phyloP scores from a whole-genome alignment of 2,888 invertebrate genomes.

The Synanthedon andrenaeformis region DNA sequence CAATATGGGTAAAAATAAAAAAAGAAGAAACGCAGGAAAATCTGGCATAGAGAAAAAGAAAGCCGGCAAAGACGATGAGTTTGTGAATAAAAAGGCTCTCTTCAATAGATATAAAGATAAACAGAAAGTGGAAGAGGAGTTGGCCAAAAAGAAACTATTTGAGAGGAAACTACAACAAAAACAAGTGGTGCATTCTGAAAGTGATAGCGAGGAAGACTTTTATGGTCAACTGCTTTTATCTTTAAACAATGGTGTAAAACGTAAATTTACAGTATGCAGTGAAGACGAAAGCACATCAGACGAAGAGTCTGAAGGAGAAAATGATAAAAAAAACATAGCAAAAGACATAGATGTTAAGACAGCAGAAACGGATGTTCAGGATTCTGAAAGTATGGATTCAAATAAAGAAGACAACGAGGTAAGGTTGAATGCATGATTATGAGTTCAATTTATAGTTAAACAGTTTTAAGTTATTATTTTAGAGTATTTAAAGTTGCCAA shows the following conservation, averaged over 20 bases:
- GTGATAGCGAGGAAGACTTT: conserved; percentile 62
- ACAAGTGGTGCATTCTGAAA: conserved; percentile 55
- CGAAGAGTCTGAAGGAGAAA: conserved; percentile 2
- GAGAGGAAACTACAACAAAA: conserved; percentile 41
- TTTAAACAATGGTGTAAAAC: conserved; percentile 34
- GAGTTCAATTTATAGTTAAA: too few relatives aligned
- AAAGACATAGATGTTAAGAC: conserved; percentile 50
- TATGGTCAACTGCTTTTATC: conserved; percentile 65
- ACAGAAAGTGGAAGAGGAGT: conserved; percentile 57
- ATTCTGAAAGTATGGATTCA: background rate
- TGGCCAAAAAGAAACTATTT: conserved; percentile 44
- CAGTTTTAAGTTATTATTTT: too few relatives aligned
- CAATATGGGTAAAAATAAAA: conserved; percentile 12
- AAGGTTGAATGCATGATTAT: too few relatives aligned
- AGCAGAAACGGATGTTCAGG: too few relatives aligned
- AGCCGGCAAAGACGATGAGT: conserved; percentile 22
- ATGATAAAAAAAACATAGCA: conserved; percentile 5
- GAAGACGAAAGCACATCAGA: conserved; percentile 16
- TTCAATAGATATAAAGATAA: conserved; percentile 64
- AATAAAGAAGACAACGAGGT: conserved; percentile 2
- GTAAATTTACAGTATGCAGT: conserved; percentile 24
- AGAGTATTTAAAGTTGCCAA: too few relatives aligned
- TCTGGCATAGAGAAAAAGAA: conserved; percentile 35
- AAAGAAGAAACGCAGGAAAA: conserved; percentile 28
- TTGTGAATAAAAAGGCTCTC: conserved; percentile 50